Percentiles rank a stretch among this genome's conserved stretches.
Conservation (phyloP, 1,140 invertebrate species). For the Drosophila eugracilis region DNA sequence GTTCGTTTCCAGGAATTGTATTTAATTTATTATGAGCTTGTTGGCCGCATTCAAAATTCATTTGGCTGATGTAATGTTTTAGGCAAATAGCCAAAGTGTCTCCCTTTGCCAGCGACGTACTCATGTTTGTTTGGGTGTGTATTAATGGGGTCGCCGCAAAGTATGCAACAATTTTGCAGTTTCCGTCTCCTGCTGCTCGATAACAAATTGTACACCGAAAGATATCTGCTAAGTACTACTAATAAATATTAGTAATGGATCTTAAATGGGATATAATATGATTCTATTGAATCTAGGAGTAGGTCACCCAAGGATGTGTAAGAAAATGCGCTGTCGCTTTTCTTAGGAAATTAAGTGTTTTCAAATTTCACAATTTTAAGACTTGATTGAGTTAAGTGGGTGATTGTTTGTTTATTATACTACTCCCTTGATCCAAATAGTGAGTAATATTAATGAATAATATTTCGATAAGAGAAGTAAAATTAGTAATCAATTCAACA, state of each 20-base stretch:
- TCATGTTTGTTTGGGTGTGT: slow-evolving; percentile 25
- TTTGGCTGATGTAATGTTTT: slow-evolving; percentile 81
- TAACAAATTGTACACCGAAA: slow-evolving; percentile 5
- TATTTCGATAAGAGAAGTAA: not conserved
- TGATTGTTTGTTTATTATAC: no score
- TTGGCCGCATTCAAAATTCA: slow-evolving; percentile 67
- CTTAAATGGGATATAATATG: no score
- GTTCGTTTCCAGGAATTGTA: slow-evolving; percentile 68
- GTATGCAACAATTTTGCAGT: slow-evolving; percentile 68
- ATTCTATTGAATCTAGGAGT: no score
- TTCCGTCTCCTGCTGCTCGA: slow-evolving; percentile 15
- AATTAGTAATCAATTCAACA: not conserved
- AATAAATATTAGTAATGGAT: no score
- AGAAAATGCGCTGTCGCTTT: no score
- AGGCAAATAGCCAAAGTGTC: slow-evolving; percentile 69
- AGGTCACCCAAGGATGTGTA: no score
- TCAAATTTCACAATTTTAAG: no score
- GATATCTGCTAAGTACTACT: no score
- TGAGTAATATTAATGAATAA: not conserved
- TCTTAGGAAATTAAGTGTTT: no score
- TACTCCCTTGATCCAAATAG: no score
- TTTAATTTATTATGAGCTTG: slow-evolving; percentile 73
- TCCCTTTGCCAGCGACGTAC: not conserved
- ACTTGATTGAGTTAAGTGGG: no score
- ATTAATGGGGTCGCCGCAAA: slow-evolving; percentile 71